Conservation (phyloP, 2,888 invertebrate species). For the Hecatera dysodea region DNA sequence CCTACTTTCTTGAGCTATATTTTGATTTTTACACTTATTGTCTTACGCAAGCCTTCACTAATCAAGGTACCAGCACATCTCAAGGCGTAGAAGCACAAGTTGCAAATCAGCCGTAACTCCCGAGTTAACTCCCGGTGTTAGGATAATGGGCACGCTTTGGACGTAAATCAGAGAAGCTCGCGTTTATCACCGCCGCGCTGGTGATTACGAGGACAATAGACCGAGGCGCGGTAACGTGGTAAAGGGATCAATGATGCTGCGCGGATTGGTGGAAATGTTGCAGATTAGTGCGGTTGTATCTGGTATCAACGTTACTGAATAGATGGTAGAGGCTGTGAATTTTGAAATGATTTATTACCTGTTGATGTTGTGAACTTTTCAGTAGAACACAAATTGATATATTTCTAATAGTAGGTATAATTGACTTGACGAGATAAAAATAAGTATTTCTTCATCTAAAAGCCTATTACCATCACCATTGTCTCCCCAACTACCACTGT, state of each 20-base stretch:
- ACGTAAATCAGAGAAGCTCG: constrained; percentile 64
- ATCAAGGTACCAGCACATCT: constrained; percentile 20
- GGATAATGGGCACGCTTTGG: constrained; percentile 63
- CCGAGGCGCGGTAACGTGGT: constrained; percentile 3
- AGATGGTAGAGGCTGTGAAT: too few species aligned
- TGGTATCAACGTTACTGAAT: background rate
- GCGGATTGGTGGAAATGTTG: constrained; percentile 28
- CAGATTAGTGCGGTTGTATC: constrained; percentile 21
- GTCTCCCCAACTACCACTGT: too few species aligned
- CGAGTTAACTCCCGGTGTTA: constrained; percentile 61
- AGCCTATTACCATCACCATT: too few species aligned
- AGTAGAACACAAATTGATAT: background rate
- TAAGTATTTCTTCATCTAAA: too few species aligned
- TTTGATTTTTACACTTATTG: background rate
- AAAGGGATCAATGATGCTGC: constrained; percentile 22
- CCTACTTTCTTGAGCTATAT: background rate
- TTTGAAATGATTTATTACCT: background rate
- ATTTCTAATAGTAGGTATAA: background rate
- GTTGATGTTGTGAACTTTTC: background rate
- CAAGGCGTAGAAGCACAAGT: constrained; percentile 32
- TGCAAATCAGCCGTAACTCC: constrained; percentile 62
- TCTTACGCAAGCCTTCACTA: background rate
- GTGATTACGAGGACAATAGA: constrained; percentile 60
- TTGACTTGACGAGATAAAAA: background rate
- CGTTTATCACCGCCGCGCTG: constrained; percentile 61